phyloP scores from a whole-genome alignment of 2,888 invertebrate species.

The Esperia sulphurella region DNA sequence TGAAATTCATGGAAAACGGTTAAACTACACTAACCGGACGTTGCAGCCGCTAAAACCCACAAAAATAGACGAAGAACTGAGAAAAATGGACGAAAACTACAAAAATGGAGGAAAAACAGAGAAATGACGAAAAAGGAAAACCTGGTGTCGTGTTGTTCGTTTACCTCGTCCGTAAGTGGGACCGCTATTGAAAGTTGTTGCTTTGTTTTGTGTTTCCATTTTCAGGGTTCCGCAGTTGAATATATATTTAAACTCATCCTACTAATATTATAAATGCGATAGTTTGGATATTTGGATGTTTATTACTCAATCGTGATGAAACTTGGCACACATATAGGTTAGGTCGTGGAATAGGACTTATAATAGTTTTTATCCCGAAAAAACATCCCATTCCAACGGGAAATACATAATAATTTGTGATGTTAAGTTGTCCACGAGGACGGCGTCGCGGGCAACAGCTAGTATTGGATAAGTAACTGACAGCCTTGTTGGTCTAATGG shows the following conservation, averaged over 20 bases:
- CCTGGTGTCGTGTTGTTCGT: slow-evolving; percentile 3
- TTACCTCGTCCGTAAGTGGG: slow-evolving; percentile 9
- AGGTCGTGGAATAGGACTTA: too few relatives aligned
- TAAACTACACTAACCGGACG: slow-evolving; percentile 17
- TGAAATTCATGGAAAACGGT: slow-evolving; percentile 37
- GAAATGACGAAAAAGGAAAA: slow-evolving; percentile 1
- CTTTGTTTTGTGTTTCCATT: slow-evolving; percentile 2
- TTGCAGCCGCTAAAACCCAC: slow-evolving; percentile 6
- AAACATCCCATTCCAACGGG: too few relatives aligned
- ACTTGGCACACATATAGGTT: too few relatives aligned
- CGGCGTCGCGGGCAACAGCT: too few relatives aligned
- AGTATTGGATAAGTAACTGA: too few relatives aligned
- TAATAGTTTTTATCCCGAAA: too few relatives aligned
- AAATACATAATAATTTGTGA: too few relatives aligned
- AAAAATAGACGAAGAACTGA: slow-evolving; percentile 7
- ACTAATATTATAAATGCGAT: not conserved
- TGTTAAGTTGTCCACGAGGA: too few relatives aligned
- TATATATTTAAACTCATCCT: not conserved
- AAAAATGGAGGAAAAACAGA: slow-evolving; percentile 3
- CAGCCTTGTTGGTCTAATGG: too few relatives aligned
- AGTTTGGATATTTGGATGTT: too few relatives aligned
- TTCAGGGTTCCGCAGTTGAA: not conserved
- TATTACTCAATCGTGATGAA: too few relatives aligned
- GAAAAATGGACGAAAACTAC: not conserved
- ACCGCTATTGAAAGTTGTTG: slow-evolving; percentile 3